phyloP scores from a whole-genome alignment of 2,888 invertebrate species.

The Esperia sulphurella region DNA sequence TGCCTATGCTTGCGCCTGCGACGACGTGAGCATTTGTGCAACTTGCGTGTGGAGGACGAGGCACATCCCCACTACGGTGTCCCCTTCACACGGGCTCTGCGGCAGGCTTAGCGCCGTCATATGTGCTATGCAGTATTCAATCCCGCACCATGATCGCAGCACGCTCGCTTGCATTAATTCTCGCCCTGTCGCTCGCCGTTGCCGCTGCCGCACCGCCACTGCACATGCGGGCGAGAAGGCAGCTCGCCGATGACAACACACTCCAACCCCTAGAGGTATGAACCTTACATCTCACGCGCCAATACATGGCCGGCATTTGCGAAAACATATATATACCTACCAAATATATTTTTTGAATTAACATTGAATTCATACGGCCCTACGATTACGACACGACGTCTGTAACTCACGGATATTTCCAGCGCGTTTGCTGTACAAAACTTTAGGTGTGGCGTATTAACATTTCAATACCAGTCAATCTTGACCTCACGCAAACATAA shows the following conservation, averaged over 20 bases:
- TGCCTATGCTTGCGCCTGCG: not conserved
- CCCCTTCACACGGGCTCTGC: slow-evolving; percentile 7
- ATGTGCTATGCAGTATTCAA: slow-evolving; percentile 29
- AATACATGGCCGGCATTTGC: slow-evolving; percentile 7
- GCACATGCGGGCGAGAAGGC: slow-evolving; percentile 41
- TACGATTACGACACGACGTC: not conserved
- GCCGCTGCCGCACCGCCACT: slow-evolving; percentile 29
- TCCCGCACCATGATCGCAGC: slow-evolving; percentile 33
- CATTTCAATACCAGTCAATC: not conserved
- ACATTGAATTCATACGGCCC: slow-evolving; percentile 9
- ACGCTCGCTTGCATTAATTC: slow-evolving; percentile 21
- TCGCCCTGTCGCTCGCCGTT: slow-evolving; percentile 23
- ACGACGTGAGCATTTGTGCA: slow-evolving; percentile 10
- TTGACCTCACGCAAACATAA: no score
- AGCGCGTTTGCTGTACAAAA: not conserved
- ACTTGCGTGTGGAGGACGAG: slow-evolving; percentile 11
- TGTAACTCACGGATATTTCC: slow-evolving; percentile 1
- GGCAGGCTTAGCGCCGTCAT: slow-evolving; percentile 8
- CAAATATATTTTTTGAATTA: not conserved
- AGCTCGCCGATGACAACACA: slow-evolving; percentile 59
- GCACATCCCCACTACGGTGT: slow-evolving; percentile 5
- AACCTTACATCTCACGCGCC: slow-evolving; percentile 6
- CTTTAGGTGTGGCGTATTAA: not conserved
- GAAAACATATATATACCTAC: not conserved
- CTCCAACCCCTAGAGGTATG: slow-evolving; percentile 67